phyloP scores from a whole-genome alignment of 92 coral and sea anemone genomes.

The Paragorgia papillata region DNA sequence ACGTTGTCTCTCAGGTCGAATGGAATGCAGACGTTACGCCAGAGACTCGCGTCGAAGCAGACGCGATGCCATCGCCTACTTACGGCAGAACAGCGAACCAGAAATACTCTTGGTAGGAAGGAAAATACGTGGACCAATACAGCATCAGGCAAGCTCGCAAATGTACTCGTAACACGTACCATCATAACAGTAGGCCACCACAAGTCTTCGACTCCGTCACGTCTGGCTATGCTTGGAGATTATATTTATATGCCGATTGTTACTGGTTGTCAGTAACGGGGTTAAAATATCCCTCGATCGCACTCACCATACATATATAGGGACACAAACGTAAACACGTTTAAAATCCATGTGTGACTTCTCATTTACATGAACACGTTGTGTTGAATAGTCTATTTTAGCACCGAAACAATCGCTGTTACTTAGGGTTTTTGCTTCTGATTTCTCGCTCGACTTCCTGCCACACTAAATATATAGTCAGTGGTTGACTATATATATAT shows the following conservation, averaged over 20 bases:
- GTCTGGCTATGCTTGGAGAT: too few species aligned
- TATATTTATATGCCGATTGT: background rate
- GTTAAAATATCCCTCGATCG: background rate
- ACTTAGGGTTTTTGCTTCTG: constrained; percentile 17
- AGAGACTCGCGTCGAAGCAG: constrained; percentile 83
- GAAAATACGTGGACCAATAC: constrained; percentile 79
- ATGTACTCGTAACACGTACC: too few species aligned
- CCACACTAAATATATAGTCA: background rate
- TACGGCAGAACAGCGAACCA: constrained; percentile 72
- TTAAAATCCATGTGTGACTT: constrained; percentile 6
- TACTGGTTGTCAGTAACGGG: background rate
- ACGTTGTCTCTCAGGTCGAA: constrained; percentile 69
- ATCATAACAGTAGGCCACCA: too few species aligned
- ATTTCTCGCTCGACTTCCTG: constrained; percentile 33
- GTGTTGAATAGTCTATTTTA: constrained; percentile 23
- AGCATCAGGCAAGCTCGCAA: constrained; percentile 74
- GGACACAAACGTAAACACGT: constrained; percentile 4
- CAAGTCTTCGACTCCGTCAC: background rate
- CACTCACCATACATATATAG: background rate
- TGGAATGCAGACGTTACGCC: constrained; percentile 77
- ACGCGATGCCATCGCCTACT: constrained; percentile 83
- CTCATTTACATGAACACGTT: constrained; percentile 30
- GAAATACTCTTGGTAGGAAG: constrained; percentile 71
- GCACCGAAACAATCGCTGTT: constrained; percentile 34
- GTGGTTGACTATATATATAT: too few species aligned